Conservation (phyloP, 64 coral and sea anemone genomes). For the Pachyseris speciosa region DNA sequence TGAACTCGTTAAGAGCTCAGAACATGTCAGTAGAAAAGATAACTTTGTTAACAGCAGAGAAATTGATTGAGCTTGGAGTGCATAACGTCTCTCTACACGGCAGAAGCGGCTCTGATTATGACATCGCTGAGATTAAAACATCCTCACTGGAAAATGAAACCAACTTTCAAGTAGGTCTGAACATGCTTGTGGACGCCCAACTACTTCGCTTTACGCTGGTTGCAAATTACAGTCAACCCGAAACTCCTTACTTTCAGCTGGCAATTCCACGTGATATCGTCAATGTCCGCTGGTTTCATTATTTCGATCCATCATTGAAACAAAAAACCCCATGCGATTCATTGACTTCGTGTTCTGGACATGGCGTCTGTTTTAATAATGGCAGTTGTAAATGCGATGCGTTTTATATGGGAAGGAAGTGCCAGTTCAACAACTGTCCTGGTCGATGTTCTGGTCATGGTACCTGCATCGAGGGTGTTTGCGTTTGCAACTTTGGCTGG, state of each 20-base stretch:
- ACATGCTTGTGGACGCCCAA: conserved; percentile 17
- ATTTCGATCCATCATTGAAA: neutral
- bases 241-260: conserved; percentile 40
- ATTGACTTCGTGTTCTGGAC: conserved; percentile 52
- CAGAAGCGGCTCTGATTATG: neutral
- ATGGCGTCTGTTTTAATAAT: conserved; percentile 64
- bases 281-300: neutral
- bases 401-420: conserved; percentile 56
- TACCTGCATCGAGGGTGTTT: conserved; percentile 43
- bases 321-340: conserved; percentile 6
- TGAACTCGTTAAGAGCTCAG: neutral
- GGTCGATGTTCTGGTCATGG: conserved; percentile 75
- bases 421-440: conserved; percentile 52
- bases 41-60: conserved; percentile 19
- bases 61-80: conserved; percentile 39
- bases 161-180: conserved; percentile 37
- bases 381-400: conserved; percentile 62
- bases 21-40: conserved; percentile 16
- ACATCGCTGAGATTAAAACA: conserved; percentile 50
- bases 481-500: conserved; percentile 72
- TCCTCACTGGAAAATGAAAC: neutral
- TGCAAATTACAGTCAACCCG: neutral
- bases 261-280: conserved; percentile 16
- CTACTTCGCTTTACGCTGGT: neutral
- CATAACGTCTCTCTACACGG: conserved; percentile 37